Conservation (phyloP, 1,140 invertebrate genomes). For the Nephila pilipes region DNA sequence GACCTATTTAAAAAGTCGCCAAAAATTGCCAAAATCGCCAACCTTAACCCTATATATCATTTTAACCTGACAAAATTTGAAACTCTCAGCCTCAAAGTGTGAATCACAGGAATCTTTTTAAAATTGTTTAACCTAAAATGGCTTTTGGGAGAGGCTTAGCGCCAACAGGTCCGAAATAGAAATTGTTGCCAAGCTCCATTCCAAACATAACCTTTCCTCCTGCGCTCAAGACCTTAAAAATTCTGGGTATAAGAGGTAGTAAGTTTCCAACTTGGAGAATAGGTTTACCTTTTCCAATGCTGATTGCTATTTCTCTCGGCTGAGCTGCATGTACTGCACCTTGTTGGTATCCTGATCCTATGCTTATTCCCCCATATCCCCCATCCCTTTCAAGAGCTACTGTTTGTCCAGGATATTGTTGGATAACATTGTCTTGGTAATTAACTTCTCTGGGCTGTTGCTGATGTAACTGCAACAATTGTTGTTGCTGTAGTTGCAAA, state of each 20-base stretch:
- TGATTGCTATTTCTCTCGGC: slow-evolving; percentile 53
- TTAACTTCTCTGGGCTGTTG: neutral
- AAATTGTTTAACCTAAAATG: neutral
- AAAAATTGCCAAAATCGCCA: too few relatives aligned
- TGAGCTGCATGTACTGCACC: neutral
- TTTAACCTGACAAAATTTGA: too few relatives aligned
- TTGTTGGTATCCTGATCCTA: neutral
- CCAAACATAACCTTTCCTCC: slow-evolving; percentile 75
- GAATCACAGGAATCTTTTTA: too few relatives aligned
- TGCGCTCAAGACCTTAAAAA: slow-evolving; percentile 62
- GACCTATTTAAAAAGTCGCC: too few relatives aligned
- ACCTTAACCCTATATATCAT: too few relatives aligned
- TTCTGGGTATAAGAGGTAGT: slow-evolving; percentile 43
- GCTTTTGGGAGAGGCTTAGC: slow-evolving; percentile 49
- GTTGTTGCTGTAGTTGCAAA: slow-evolving; percentile 52
- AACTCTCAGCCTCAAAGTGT: too few relatives aligned
- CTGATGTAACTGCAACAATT: neutral
- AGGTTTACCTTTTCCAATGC: slow-evolving; percentile 52
- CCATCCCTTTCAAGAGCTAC: slow-evolving; percentile 29
- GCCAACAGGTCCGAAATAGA: slow-evolving; percentile 72
- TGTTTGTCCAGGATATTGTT: neutral
- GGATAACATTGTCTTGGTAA: slow-evolving; percentile 41
- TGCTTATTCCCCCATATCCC: neutral
- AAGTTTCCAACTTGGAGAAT: slow-evolving; percentile 19
- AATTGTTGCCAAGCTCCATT: slow-evolving; percentile 70